phyloP scores from a whole-genome alignment of 2,888 invertebrate genomes.

The Junonia oenone region DNA sequence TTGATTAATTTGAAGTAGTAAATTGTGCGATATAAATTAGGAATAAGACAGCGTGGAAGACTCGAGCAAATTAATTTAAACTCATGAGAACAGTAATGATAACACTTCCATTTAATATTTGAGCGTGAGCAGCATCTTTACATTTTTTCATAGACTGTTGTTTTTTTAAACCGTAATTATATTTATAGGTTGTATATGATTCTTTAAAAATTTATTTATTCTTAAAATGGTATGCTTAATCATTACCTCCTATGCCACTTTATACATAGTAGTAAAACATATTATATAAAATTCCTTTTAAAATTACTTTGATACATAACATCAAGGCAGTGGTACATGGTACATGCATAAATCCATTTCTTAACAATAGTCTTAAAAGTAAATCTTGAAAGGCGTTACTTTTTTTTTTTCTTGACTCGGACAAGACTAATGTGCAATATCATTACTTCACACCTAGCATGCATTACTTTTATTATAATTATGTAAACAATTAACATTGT shows the following conservation, averaged over 20 bases:
- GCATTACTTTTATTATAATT: not conserved
- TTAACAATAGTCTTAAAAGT: slow-evolving; percentile 10
- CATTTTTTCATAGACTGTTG: slow-evolving; percentile 17
- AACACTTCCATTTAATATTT: slow-evolving; percentile 25
- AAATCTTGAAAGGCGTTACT: slow-evolving; percentile 11
- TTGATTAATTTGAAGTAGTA: slow-evolving; percentile 1
- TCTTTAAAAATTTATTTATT: slow-evolving; percentile 7
- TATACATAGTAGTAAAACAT: slow-evolving; percentile 48
- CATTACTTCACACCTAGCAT: not conserved
- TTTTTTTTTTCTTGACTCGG: not conserved
- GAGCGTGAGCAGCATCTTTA: slow-evolving; percentile 37
- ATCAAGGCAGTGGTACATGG: slow-evolving; percentile 64
- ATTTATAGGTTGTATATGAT: slow-evolving; percentile 3
- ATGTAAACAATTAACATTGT: not conserved
- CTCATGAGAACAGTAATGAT: not conserved
- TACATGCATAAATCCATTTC: slow-evolving; percentile 32
- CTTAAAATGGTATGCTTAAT: slow-evolving; percentile 29
- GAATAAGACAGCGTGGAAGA: slow-evolving; percentile 22
- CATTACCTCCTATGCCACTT: slow-evolving; percentile 34
- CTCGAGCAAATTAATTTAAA: slow-evolving; percentile 25
- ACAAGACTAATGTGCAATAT: not conserved
- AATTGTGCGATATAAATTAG: slow-evolving; percentile 19
- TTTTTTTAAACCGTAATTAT: not conserved
- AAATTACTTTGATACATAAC: slow-evolving; percentile 54
- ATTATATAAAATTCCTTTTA: slow-evolving; percentile 50